Evolutionary conservation across 2,113 vertebrate species (phyloP).

Genomic region (Ardeotis arabs): DNA sequence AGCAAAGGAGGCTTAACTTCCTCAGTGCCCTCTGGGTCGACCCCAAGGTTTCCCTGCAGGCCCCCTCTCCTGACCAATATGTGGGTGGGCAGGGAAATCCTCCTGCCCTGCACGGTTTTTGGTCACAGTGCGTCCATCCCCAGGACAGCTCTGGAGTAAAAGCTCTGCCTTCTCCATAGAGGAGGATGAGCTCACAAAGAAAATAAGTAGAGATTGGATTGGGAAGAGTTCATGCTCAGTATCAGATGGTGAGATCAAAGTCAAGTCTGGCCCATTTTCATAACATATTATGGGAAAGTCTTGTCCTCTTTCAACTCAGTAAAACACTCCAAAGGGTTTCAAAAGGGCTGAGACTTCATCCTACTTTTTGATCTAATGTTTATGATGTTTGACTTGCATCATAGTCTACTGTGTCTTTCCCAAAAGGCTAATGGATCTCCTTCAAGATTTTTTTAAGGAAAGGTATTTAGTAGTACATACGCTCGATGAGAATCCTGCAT

Average conservation of each 20-base stretch:
- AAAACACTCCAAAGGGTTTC: background rate
- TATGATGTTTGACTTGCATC: background rate
- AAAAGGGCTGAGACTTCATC: background rate
- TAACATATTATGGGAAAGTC: background rate
- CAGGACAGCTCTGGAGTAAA: background rate
- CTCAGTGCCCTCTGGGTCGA: too few species aligned
- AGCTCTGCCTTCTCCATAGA: background rate
- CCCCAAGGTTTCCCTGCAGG: background rate
- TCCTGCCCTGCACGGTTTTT: fast-evolving
- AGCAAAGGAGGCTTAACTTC: background rate
- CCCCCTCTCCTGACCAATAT: fast-evolving
- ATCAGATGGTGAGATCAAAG: background rate
- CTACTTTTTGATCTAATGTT: background rate
- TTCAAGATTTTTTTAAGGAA: background rate
- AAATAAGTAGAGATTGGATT: background rate
- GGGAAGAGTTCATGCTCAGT: background rate
- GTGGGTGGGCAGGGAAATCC: background rate
- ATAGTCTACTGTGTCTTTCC: background rate
- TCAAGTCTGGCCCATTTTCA: background rate
- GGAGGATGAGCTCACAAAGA: background rate
- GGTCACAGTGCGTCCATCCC: background rate
- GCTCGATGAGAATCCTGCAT: background rate
- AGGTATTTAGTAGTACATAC: background rate
- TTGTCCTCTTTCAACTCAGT: background rate
- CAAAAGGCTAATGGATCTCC: background rate